A percentile compares a stretch with the other conserved stretches of the same genome.
Evolutionary conservation across 64 coral and sea anemone genomes (phyloP).

Genomic region (Actinia equina): DNA sequence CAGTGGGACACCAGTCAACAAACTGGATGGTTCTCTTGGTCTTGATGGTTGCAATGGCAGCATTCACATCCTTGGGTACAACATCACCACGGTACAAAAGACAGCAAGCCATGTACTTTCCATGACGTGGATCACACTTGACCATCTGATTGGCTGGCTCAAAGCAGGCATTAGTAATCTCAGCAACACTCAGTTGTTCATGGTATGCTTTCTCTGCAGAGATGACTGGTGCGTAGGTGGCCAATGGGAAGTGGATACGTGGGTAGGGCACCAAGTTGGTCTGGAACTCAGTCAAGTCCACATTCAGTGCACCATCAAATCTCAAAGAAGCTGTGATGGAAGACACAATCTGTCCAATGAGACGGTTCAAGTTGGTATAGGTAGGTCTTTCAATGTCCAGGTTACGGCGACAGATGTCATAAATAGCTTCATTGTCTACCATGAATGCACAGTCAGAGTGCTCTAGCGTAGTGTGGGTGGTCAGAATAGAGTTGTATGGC

Average conservation of each 20-base stretch:
- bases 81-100: no score
- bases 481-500: conserved; percentile 27
- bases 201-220: conserved; percentile 28
- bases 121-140: no score
- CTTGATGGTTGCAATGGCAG: no score
- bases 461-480: conserved; percentile 23
- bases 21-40: no score
- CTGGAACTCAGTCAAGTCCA: conserved; percentile 35
- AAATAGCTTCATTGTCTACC: conserved; percentile 30
- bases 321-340: conserved; percentile 21
- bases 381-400: conserved; percentile 26
- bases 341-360: conserved; percentile 28
- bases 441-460: conserved; percentile 32
- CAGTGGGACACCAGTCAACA: no score
- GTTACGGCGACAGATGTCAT: conserved; percentile 30
- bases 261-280: conserved; percentile 40
- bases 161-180: no score
- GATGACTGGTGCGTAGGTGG: conserved; percentile 28
- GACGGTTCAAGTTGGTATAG: conserved; percentile 30
- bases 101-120: no score
- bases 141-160: no score
- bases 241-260: conserved; percentile 33
- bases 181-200: no score
- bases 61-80: no score
- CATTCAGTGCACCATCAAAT: conserved; percentile 34